A percentile compares a stretch with the other conserved stretches of the same genome.
Evolutionary conservation across 2,113 vertebrate species (phyloP).

Genomic region (Toxotes jaculatrix): DNA sequence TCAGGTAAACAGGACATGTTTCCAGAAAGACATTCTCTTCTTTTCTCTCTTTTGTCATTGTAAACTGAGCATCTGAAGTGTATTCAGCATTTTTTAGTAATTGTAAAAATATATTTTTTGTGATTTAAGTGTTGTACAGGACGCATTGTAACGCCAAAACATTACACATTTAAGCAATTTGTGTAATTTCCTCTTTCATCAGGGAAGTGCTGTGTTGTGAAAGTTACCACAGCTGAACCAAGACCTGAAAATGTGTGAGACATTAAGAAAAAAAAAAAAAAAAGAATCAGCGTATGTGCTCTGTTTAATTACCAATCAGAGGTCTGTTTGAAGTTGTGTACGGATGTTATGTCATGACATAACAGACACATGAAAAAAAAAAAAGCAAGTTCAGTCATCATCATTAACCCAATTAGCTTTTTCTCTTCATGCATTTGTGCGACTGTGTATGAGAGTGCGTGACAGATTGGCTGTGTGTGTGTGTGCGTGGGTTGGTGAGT

Average conservation of each 20-base stretch:
- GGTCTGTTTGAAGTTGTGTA: constrained; percentile 7
- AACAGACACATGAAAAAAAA: constrained; percentile 12
- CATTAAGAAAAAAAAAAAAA: not conserved
- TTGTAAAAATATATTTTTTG: not conserved
- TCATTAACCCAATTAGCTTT: constrained; percentile 42
- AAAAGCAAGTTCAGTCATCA: constrained; percentile 7
- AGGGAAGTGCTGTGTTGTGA: not conserved
- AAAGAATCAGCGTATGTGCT: not conserved
- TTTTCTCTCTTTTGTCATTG: not conserved
- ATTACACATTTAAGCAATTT: not conserved
- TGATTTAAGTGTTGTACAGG: not conserved
- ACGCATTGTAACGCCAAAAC: too few species aligned
- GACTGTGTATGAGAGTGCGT: not conserved
- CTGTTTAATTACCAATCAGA: not conserved
- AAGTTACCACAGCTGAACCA: not conserved
- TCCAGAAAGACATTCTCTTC: not conserved
- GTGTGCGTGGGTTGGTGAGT: constrained; percentile 6
- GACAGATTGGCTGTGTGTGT: constrained; percentile 34
- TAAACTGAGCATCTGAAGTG: not conserved
- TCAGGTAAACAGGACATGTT: not conserved
- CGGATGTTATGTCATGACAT: not conserved
- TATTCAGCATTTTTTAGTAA: not conserved
- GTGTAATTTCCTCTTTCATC: constrained; percentile 3
- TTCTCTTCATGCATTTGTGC: not conserved
- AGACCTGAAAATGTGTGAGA: not conserved